Percentiles rank a stretch among this genome's conserved stretches.
Evolutionary conservation across 2,888 invertebrate genomes (phyloP).

Genomic region (Vesta saturnalis): DNA sequence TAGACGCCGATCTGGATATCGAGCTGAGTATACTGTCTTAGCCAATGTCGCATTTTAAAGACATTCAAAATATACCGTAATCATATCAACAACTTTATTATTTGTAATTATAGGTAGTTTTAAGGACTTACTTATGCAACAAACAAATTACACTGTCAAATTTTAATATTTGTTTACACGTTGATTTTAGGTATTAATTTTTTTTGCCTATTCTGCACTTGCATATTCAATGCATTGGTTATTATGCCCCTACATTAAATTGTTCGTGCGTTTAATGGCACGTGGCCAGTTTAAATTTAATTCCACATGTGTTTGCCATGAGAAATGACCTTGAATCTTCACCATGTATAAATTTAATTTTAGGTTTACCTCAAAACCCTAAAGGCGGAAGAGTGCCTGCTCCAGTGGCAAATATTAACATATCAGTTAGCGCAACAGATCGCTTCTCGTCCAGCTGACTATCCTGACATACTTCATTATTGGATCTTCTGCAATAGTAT

Average conservation of each 20-base stretch:
- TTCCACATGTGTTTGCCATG: constrained; percentile 3
- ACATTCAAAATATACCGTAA: too few relatives aligned
- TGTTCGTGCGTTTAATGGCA: background rate
- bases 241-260: constrained; percentile 1
- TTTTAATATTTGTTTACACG: too few relatives aligned
- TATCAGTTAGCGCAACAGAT: background rate
- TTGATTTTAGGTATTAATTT: too few relatives aligned
- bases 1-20: too few relatives aligned
- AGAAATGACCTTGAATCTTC: constrained; percentile 1
- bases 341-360: background rate
- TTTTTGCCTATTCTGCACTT: too few relatives aligned
- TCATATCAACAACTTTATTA: too few relatives aligned
- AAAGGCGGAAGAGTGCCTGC: background rate
- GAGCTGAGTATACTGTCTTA: too few relatives aligned
- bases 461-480: background rate
- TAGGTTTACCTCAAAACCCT: background rate
- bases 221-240: background rate
- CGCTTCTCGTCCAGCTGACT: background rate
- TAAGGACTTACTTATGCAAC: too few relatives aligned
- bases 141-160: too few relatives aligned
- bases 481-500: background rate
- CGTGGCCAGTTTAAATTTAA: background rate
- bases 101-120: too few relatives aligned
- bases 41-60: too few relatives aligned
- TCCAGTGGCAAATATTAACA: constrained; percentile 7